A percentile compares a stretch with the other conserved stretches of the same genome.
phyloP scores from a whole-genome alignment of 1,140 invertebrate genomes.

The Zaprionus camerounensis region DNA sequence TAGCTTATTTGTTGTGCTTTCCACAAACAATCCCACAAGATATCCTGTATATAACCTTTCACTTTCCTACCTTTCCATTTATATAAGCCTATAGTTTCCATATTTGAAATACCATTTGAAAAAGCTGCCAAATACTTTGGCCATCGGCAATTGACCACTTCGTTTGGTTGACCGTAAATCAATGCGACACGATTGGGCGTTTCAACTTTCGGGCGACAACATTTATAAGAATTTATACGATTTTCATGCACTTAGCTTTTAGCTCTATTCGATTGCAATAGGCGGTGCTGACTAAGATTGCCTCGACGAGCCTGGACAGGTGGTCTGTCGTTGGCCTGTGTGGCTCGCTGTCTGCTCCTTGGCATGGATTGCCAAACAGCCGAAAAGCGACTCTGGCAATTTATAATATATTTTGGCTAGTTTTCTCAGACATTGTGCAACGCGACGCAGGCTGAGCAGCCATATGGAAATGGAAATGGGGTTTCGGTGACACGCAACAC shows the following conservation, averaged over 20 bases:
- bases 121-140: conserved; percentile 1
- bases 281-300: background rate
- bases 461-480: conserved; percentile 52
- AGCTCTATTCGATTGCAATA: conserved; percentile 9
- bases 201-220: background rate
- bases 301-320: conserved; percentile 17
- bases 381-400: conserved; percentile 18
- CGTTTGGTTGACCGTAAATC: conserved; percentile 15
- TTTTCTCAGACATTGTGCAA: conserved; percentile 39
- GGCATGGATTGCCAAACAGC: background rate
- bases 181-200: conserved; percentile 2
- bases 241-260: conserved; percentile 13
- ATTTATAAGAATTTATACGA: conserved; percentile 24
- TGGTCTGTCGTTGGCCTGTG: conserved; percentile 2
- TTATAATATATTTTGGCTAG: conserved; percentile 32
- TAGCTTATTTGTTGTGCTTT: background rate
- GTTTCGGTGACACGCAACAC: conserved; percentile 71
- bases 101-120: background rate
- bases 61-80: background rate
- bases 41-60: background rate
- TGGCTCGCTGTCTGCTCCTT: background rate
- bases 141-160: background rate
- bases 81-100: background rate
- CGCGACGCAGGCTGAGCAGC: conserved; percentile 33
- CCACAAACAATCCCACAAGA: background rate